These are phyloP conservation scores for Camponotus vicinus DNA, from an alignment of 1,140 invertebrate genomes.

Conservation along the genomic window DNA sequence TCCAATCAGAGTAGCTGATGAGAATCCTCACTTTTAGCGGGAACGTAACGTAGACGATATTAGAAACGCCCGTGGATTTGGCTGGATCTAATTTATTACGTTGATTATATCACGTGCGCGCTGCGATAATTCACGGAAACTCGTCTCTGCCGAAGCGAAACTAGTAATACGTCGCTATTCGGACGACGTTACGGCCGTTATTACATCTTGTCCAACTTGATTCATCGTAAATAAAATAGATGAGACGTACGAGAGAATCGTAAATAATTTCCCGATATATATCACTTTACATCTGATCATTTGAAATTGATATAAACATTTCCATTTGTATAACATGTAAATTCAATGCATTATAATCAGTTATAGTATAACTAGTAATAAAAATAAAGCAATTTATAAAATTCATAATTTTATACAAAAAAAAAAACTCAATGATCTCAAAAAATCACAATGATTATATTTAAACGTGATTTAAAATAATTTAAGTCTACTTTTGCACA, in stretches of 20 bases:
- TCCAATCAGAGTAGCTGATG: conserved; percentile 73
- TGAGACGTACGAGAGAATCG: neutral
- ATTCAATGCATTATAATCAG: neutral
- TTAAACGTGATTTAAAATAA: neutral
- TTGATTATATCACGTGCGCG: conserved; percentile 57
- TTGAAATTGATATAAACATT: conserved; percentile 7
- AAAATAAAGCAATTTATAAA: neutral
- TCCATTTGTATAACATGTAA: neutral
- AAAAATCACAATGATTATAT: neutral
- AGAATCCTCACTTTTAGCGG: conserved; percentile 71
- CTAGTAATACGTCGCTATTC: conserved; percentile 34
- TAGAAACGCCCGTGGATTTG: conserved; percentile 60
- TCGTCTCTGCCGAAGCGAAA: conserved; percentile 45
- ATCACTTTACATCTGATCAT: conserved; percentile 8
- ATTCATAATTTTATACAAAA: neutral
- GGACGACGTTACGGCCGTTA: conserved; percentile 23
- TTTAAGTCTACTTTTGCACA: neutral
- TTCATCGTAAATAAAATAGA: conserved; percentile 33
- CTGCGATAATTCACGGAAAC: conserved; percentile 49
- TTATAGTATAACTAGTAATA: neutral
- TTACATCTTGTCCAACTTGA: conserved; percentile 43
- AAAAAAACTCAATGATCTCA: too few relatives aligned
- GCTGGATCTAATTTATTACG: conserved; percentile 61
- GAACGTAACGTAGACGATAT: conserved; percentile 56
- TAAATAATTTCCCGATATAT: conserved; percentile 15